Conservation (phyloP, 1,140 invertebrate species). For the Drosophila ogumai region DNA sequence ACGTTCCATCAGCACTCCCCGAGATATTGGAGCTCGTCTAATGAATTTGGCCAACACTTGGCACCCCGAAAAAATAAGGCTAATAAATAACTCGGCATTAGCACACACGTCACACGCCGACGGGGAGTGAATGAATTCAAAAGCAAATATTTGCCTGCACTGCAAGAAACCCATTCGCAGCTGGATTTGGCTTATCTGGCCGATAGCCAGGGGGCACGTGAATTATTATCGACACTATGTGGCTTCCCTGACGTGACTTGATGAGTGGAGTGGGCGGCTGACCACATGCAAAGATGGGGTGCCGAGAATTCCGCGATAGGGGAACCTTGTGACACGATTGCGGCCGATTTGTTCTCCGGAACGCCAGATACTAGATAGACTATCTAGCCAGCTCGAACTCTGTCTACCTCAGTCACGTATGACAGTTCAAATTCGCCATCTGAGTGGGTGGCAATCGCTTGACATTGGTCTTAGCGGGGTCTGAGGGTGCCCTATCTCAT, state of each 20-base stretch:
- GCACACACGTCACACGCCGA: slow-evolving; percentile 53
- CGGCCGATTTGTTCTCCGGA: slow-evolving; percentile 32
- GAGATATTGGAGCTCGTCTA: slow-evolving; percentile 52
- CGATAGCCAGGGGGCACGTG: slow-evolving; percentile 47
- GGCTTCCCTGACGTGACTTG: slow-evolving; percentile 40
- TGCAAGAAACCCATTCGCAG: slow-evolving; percentile 50
- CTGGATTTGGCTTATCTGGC: slow-evolving; percentile 56
- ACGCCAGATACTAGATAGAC: slow-evolving; percentile 31
- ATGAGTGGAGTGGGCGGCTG: slow-evolving; percentile 22
- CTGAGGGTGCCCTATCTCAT: background rate
- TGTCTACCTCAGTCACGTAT: slow-evolving; percentile 25
- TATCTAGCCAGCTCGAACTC: slow-evolving; percentile 19
- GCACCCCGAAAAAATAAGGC: slow-evolving; percentile 32
- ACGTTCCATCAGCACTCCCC: slow-evolving; percentile 44
- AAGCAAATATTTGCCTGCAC: slow-evolving; percentile 51
- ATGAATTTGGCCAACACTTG: slow-evolving; percentile 50
- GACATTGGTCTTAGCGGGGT: background rate
- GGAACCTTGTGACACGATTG: slow-evolving; percentile 54
- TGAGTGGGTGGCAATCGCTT: slow-evolving; percentile 5
- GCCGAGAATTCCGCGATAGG: slow-evolving; percentile 42
- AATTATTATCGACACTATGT: slow-evolving; percentile 31
- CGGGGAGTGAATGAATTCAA: slow-evolving; percentile 56
- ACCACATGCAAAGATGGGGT: slow-evolving; percentile 27
- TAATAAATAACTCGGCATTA: slow-evolving; percentile 63
- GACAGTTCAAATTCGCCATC: slow-evolving; percentile 3